These are phyloP conservation scores for Petroica traversi DNA, from an alignment of 2,113 vertebrate genomes.

Conservation along the genomic window DNA sequence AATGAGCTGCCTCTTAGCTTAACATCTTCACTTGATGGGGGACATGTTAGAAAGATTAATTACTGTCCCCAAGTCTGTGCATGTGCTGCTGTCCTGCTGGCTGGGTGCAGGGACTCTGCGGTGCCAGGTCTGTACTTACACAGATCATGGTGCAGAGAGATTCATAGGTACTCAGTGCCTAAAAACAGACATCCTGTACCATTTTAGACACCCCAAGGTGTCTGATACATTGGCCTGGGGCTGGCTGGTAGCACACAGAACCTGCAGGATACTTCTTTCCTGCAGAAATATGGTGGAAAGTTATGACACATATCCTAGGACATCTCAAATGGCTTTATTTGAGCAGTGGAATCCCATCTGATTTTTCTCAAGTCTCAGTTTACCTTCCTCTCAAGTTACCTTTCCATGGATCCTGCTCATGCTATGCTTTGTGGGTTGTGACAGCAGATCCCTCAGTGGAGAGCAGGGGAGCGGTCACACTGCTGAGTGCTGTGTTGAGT, in stretches of 20 bases:
- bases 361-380: not conserved
- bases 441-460: not conserved
- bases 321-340: not conserved
- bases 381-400: not conserved
- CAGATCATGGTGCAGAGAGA: not conserved
- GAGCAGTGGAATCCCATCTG: not conserved
- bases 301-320: not conserved
- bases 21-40: not conserved
- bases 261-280: not conserved
- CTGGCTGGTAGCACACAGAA: not conserved
- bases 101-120: not conserved
- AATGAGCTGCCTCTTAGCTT: conserved; percentile 10
- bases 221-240: fast-evolving
- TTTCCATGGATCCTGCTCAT: not conserved
- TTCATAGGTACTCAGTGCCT: not conserved
- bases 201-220: not conserved
- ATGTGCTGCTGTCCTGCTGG: not conserved
- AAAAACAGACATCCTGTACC: not conserved
- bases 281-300: not conserved
- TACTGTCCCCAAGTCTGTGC: not conserved
- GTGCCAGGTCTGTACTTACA: not conserved
- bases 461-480: not conserved
- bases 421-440: not conserved
- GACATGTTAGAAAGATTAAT: not conserved
- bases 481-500: not conserved